Percentiles rank a stretch among this genome's conserved stretches.
phyloP scores from a whole-genome alignment of 64 coral and sea anemone genomes.

The Pachyseris speciosa region DNA sequence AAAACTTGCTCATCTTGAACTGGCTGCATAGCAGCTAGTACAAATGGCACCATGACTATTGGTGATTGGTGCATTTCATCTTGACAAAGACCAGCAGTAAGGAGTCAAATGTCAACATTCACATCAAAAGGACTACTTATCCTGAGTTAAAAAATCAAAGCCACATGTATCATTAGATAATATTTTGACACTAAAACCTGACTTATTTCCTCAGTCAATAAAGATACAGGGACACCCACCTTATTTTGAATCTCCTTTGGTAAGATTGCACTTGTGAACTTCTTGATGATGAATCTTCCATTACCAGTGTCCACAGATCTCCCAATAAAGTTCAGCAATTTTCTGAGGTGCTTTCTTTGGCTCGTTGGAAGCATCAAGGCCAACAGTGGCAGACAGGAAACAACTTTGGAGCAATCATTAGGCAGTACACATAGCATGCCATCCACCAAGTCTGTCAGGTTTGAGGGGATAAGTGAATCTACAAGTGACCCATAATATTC shows the following conservation, averaged over 20 bases:
- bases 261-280: slow-evolving; percentile 70
- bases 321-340: slow-evolving; percentile 75
- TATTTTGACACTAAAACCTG: too few species aligned
- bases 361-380: slow-evolving; percentile 48
- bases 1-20: too few species aligned
- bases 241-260: slow-evolving; percentile 50
- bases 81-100: too few species aligned
- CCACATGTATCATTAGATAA: too few species aligned
- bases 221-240: neutral
- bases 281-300: slow-evolving; percentile 67
- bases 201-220: neutral
- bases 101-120: too few species aligned
- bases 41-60: too few species aligned
- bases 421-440: slow-evolving; percentile 34
- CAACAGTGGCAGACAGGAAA: slow-evolving; percentile 55
- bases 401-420: slow-evolving; percentile 40
- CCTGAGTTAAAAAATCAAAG: too few species aligned
- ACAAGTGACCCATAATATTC: slow-evolving; percentile 74
- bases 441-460: slow-evolving; percentile 60
- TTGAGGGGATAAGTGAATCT: slow-evolving; percentile 84
- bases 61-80: too few species aligned
- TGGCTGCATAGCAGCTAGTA: too few species aligned
- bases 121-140: too few species aligned
- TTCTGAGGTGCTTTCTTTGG: slow-evolving; percentile 60
- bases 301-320: slow-evolving; percentile 1